These are phyloP conservation scores for Coregonus ussuriensis DNA, from an alignment of 2,797 vertebrate species.

Conservation along the genomic window DNA sequence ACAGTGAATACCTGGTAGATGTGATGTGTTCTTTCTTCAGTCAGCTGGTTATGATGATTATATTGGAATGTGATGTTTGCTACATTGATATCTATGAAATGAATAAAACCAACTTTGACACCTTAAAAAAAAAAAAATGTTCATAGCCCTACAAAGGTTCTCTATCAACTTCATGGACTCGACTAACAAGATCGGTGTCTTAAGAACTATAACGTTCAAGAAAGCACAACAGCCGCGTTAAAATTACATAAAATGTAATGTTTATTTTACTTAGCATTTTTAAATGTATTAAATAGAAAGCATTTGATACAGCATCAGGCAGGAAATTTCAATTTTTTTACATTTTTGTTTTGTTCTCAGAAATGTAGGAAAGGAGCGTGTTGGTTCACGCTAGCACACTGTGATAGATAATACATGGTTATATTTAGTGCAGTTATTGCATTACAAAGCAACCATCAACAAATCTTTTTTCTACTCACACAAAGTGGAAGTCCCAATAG, in stretches of 20 bases:
- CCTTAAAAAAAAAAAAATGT: not conserved
- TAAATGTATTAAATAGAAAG: slow-evolving; percentile 79
- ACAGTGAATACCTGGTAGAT: not conserved
- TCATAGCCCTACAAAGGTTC: not conserved
- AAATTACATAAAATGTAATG: slow-evolving; percentile 83
- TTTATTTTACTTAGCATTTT: slow-evolving; percentile 77
- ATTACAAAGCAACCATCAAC: slow-evolving; percentile 81
- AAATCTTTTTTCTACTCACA: slow-evolving; percentile 74
- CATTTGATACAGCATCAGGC: slow-evolving; percentile 84
- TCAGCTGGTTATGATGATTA: slow-evolving; percentile 18
- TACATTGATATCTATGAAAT: slow-evolving; percentile 48
- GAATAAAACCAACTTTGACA: slow-evolving; percentile 14
- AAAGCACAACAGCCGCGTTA: slow-evolving; percentile 60
- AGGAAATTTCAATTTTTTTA: slow-evolving; percentile 67
- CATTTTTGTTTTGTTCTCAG: slow-evolving; percentile 68
- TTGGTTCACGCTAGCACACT: slow-evolving; percentile 73
- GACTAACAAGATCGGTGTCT: not conserved
- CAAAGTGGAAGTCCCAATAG: slow-evolving; percentile 78
- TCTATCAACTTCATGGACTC: not conserved
- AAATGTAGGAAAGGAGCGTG: slow-evolving; percentile 70
- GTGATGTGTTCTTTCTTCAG: slow-evolving; percentile 10
- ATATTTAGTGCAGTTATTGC: slow-evolving; percentile 83
- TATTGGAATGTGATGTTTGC: slow-evolving; percentile 38
- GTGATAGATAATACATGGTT: slow-evolving; percentile 55
- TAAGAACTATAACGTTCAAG: not conserved